phyloP scores from a whole-genome alignment of 2,888 invertebrate genomes.

The Pheosia gnoma region DNA sequence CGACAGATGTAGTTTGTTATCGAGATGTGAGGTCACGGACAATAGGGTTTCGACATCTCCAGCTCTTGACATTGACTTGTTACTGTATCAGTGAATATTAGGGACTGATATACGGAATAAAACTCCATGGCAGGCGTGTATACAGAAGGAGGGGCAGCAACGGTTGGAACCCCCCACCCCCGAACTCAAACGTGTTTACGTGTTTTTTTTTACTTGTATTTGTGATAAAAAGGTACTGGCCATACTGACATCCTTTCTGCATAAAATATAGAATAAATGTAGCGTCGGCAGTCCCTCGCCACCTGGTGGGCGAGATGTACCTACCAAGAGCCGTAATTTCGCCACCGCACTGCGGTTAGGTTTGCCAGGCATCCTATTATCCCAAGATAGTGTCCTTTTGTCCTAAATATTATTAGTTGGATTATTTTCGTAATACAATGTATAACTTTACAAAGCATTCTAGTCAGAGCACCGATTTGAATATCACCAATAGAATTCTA shows the following conservation, averaged over 20 bases:
- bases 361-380: background rate
- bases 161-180: no score
- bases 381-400: background rate
- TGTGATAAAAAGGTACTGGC: no score
- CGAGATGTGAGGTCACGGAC: slow-evolving; percentile 63
- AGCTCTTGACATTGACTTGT: slow-evolving; percentile 25
- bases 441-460: no score
- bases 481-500: no score
- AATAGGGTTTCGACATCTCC: slow-evolving; percentile 25
- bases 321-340: slow-evolving; percentile 35
- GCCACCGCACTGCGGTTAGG: slow-evolving; percentile 28
- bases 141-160: no score
- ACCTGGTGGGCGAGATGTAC: slow-evolving; percentile 24
- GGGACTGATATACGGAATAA: slow-evolving; percentile 3
- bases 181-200: no score
- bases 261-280: slow-evolving; percentile 16
- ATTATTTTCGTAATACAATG: no score
- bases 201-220: no score
- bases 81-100: slow-evolving; percentile 33
- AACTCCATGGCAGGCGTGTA: no score
- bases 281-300: slow-evolving; percentile 14
- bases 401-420: no score
- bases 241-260: slow-evolving; percentile 4
- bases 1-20: slow-evolving; percentile 65
- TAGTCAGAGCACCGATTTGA: no score